Base-by-base conservation (phyloP, 2,113 vertebrate genomes). In the Chroicocephalus ridibundus region DNA sequence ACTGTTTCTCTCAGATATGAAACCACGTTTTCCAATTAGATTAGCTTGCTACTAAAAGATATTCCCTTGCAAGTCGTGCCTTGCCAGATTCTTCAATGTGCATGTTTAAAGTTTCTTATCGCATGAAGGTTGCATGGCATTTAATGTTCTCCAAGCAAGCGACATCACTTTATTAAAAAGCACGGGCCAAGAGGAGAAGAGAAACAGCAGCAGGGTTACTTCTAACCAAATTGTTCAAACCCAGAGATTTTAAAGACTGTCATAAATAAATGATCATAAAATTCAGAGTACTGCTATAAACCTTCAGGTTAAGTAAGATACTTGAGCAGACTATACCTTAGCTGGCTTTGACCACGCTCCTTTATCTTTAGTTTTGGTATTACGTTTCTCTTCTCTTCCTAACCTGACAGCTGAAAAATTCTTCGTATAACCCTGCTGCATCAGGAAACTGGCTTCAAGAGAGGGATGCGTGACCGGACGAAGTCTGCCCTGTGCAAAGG, bases 251-350 rank as follows among this genome's bases (percentile, higher is more conserved):
- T 86, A n/a, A 54, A 80, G 34, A 72, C 49, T n/a, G n/a, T 3
- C 24, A 49, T 70, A 90, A 94, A 85, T 38, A 44, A 89, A 76
- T 0, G 2, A 61, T 21, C 38, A 42, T 36, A 86, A 96, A 95
- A 85, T 27, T 32, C 78, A 82, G 10, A 64, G 52, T 10, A 58
- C 83, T 72, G 66, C 74, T 38, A 82, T 34, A 90, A 88, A 72
- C 16, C 20, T 55, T 94, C 71, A 92, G 60, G 90, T 85, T 93
- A 94, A 92, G 95, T 74, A 94, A 94, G 95, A 97, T 26, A 92
- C 61, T 90, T 72, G 49, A 94, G 94, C 72, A 86, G 88, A 83
- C 88, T 55, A 60, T 34, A 76, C 44, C 89, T 58, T 88, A 89
- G 82, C 52, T 93, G 91, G 64, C 51, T 96, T 87, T 74, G 62